Evolutionary conservation across 1,140 invertebrate genomes (phyloP).

Genomic region (Cotesia glomerata): DNA sequence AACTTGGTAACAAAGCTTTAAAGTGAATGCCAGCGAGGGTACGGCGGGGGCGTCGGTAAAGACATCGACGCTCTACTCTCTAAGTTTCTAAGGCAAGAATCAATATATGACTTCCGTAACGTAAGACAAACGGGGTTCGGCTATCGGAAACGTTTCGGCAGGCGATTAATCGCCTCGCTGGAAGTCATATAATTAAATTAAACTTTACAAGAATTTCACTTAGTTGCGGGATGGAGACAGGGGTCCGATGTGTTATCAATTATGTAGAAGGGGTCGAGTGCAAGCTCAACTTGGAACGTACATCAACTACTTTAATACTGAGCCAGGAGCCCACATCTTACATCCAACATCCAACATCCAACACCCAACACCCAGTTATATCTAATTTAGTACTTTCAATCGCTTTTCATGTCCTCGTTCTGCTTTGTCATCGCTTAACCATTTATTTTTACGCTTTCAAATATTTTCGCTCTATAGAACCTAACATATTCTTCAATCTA

Average conservation of each 20-base stretch:
- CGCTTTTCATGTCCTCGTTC: too few relatives aligned
- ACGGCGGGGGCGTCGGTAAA: neutral
- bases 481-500: too few relatives aligned
- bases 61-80: neutral
- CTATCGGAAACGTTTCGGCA: conserved; percentile 29
- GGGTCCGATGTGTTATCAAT: conserved; percentile 49
- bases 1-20: too few relatives aligned
- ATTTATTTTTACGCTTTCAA: too few relatives aligned
- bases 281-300: neutral
- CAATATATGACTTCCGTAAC: conserved; percentile 25
- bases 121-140: conserved; percentile 30
- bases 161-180: conserved; percentile 45
- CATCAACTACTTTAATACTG: neutral
- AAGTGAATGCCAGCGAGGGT: neutral
- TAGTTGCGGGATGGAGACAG: conserved; percentile 36
- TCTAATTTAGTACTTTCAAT: too few relatives aligned
- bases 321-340: too few relatives aligned
- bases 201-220: conserved; percentile 55
- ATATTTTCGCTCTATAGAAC: too few relatives aligned
- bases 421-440: too few relatives aligned
- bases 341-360: too few relatives aligned
- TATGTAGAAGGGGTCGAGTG: conserved; percentile 20
- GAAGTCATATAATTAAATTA: conserved; percentile 49
- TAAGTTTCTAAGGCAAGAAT: conserved; percentile 21
- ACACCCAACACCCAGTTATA: too few relatives aligned